Percentiles rank a stretch among this genome's conserved stretches.
These are phyloP conservation scores for Dromococcyx pavoninus DNA, from an alignment of 2,797 vertebrate species.

Conservation along the genomic window DNA sequence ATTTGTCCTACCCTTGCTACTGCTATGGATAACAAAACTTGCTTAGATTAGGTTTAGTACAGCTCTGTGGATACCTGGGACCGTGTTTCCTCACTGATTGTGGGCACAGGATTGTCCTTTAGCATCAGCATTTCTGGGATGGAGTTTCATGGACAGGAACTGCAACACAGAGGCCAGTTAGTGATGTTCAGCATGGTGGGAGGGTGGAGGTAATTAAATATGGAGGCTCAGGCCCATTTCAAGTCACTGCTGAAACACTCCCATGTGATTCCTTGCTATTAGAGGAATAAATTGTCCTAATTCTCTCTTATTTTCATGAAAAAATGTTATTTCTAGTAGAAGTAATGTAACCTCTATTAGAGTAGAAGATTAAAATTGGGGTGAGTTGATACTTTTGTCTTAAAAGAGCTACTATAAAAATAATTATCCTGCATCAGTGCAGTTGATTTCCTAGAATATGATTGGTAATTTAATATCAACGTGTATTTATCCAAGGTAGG, in stretches of 20 bases:
- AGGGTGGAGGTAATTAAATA: neutral
- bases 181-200: rapidly evolving
- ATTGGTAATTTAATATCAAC: neutral
- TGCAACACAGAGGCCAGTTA: rapidly evolving
- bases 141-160: neutral
- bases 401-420: neutral
- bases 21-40: neutral
- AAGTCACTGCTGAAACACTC: neutral
- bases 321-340: neutral
- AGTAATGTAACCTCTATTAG: neutral
- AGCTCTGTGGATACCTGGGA: neutral
- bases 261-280: neutral
- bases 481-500: neutral
- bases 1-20: neutral
- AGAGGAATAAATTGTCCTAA: neutral
- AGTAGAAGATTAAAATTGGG: neutral
- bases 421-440: neutral
- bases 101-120: neutral
- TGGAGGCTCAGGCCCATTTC: neutral
- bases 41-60: rapidly evolving
- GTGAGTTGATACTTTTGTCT: neutral
- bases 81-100: neutral
- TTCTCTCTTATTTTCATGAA: neutral
- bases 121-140: neutral
- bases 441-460: neutral